Base-by-base conservation (phyloP, 2,888 invertebrate genomes). In the Tetropium fuscum region DNA sequence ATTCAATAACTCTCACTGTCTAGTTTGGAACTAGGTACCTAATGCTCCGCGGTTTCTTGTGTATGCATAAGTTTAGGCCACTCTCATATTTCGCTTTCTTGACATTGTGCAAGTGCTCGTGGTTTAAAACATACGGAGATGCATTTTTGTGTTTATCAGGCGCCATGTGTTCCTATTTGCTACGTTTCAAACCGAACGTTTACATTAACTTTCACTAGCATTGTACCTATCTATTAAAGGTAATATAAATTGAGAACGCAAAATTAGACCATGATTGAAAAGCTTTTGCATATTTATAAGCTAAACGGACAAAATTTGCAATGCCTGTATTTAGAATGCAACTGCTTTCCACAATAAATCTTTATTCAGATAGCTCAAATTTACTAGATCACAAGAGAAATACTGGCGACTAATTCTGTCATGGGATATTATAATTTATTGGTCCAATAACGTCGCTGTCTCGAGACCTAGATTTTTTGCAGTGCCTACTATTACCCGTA, bases 141-240 rank as follows among this genome's bases (percentile, higher is more conserved):
- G 51, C 51, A 51, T 51, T 55, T 55, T 55, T 55, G 44, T 40
- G 32, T 8, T 30, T 40, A 8, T 15, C 51, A 40, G 32, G 40
- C 47, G 19, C 27, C 40, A 55, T 55, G 27, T 47, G 34, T 55
- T 19, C 53, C 11, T 40, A 27, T 16, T 18, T 15, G 22, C 49
- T 38, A 58, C 63, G 58, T 58, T 57, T 55, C 56, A 51, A 51
- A 58, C 22, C 49, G 47, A 60, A 60, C 63, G 58, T 58, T 63
- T 63, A 58, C 58, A 63, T 54, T 60, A 64, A 67, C 67, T 67
- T 67, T 67, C 67, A 67, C 67, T 67, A 67, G 63, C 64, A 66
- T 63, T 66, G 65, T 55, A 47, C 44, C 54, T 65, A 60, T 63
- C 65, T 66, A 66, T 63, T 64, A 67, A 67, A 64, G 64, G 64